Conservation (phyloP, 2,797 vertebrate genomes). For the Delichon dasypus region DNA sequence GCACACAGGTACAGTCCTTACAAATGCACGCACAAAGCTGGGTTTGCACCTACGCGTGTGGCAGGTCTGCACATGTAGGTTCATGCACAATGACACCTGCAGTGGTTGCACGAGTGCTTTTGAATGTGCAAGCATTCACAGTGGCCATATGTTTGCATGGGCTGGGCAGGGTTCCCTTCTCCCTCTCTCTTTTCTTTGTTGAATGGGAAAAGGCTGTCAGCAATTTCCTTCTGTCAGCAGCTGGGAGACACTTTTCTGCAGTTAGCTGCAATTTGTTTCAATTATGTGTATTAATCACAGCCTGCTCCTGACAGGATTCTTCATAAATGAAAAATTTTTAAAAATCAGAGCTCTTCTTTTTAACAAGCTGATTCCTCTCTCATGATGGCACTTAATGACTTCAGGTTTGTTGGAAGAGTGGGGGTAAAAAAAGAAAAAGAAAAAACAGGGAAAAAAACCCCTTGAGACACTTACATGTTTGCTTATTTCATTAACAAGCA, state of each 20-base stretch:
- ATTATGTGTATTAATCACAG: conserved; percentile 83
- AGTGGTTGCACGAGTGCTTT: neutral
- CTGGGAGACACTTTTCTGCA: conserved; percentile 78
- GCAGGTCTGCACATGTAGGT: neutral
- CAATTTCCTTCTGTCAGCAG: conserved; percentile 79
- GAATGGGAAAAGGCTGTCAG: conserved; percentile 75
- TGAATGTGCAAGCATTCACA: neutral
- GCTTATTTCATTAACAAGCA: conserved; percentile 13
- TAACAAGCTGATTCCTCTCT: conserved; percentile 61
- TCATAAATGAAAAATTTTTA: conserved; percentile 5
- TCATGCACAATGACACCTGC: rapidly evolving
- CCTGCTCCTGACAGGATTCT: conserved; percentile 70
- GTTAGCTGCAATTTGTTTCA: conserved; percentile 80
- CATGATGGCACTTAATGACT: conserved; percentile 26
- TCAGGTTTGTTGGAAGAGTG: neutral
- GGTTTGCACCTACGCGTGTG: neutral
- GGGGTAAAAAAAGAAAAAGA: rapidly evolving
- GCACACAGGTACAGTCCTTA: rapidly evolving
- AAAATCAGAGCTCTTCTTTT: conserved; percentile 59
- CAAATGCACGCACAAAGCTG: neutral
- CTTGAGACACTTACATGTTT: neutral
- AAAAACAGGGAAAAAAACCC: neutral
- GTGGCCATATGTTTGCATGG: neutral
- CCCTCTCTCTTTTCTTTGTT: conserved; percentile 15
- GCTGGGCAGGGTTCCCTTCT: neutral